These are phyloP conservation scores for Phylloscopus trochilus DNA, from an alignment of 2,113 vertebrate genomes.

Conservation along the genomic window DNA sequence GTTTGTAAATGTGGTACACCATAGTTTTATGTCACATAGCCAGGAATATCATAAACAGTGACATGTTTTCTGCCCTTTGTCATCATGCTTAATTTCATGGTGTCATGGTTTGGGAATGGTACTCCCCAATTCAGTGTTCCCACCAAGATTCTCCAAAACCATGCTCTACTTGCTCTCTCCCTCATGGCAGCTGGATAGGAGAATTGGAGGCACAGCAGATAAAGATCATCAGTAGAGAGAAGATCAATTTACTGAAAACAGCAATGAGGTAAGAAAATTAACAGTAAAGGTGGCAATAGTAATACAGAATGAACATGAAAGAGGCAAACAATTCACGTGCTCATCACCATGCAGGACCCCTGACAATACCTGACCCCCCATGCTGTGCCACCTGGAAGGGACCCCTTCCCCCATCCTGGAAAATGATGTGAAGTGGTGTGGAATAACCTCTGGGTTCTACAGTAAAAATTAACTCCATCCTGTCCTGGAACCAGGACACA, in stretches of 20 bases:
- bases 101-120: background rate
- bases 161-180: background rate
- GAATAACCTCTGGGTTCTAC: background rate
- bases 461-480: background rate
- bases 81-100: background rate
- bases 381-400: background rate
- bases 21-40: background rate
- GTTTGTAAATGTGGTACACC: background rate
- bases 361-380: background rate
- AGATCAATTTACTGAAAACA: background rate
- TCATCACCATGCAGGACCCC: background rate
- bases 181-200: background rate
- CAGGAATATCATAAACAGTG: background rate
- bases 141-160: background rate
- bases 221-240: background rate
- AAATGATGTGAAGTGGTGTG: background rate
- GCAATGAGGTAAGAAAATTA: background rate
- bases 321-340: background rate
- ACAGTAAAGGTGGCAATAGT: background rate
- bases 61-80: background rate
- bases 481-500: background rate
- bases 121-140: background rate
- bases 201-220: background rate
- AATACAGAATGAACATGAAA: background rate
- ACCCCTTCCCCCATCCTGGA: background rate